These are phyloP conservation scores for Notodonta ziczac DNA, from an alignment of 2,888 invertebrate genomes.

Conservation along the genomic window DNA sequence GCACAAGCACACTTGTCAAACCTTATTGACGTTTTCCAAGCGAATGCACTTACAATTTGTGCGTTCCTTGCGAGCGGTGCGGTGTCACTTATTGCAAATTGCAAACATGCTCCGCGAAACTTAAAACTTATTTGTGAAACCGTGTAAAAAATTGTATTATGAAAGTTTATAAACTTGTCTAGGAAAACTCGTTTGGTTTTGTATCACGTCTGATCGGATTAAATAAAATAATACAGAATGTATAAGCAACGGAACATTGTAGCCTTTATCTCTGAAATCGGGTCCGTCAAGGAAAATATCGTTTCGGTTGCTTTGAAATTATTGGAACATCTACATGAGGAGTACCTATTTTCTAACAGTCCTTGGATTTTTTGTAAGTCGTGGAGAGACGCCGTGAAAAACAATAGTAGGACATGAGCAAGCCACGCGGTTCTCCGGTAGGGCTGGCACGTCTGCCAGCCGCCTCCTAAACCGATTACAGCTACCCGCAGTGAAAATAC, in stretches of 20 bases:
- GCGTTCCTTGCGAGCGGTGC: slow-evolving; percentile 22
- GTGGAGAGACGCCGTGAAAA: slow-evolving; percentile 7
- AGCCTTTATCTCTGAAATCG: too few relatives aligned
- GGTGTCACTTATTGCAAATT: slow-evolving; percentile 32
- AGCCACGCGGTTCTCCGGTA: slow-evolving; percentile 30
- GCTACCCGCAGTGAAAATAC: slow-evolving; percentile 57
- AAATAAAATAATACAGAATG: too few relatives aligned
- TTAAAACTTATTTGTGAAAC: not conserved
- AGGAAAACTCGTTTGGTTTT: not conserved
- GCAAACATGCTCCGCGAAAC: slow-evolving; percentile 9
- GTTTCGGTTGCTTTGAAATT: too few relatives aligned
- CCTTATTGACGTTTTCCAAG: slow-evolving; percentile 31
- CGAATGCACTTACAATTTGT: slow-evolving; percentile 34
- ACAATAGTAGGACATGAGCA: slow-evolving; percentile 14
- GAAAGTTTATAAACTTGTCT: not conserved
- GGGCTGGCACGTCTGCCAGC: slow-evolving; percentile 59
- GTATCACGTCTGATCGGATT: not conserved
- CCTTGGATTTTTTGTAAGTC: too few relatives aligned
- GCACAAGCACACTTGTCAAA: slow-evolving; percentile 24
- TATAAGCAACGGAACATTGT: too few relatives aligned
- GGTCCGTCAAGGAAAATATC: too few relatives aligned
- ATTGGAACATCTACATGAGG: too few relatives aligned
- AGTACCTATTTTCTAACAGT: not conserved
- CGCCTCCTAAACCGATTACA: slow-evolving; percentile 66
- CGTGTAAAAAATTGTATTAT: not conserved